Base-by-base conservation (phyloP, 2,888 invertebrate genomes). In the Euphydryas editha region DNA sequence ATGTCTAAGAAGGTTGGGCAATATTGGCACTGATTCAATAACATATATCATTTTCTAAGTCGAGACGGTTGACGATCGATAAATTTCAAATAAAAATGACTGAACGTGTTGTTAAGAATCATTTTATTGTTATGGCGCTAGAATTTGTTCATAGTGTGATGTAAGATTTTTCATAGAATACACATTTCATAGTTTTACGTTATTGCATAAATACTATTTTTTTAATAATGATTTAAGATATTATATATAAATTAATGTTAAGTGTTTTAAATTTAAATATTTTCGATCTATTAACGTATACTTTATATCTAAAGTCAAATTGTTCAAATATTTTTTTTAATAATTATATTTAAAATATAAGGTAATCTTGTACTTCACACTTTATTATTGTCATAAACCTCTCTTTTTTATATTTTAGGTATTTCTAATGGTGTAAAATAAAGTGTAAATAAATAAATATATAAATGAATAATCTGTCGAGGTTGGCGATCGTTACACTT, bases 11-110 rank as follows among this genome's bases (percentile, higher is more conserved):
- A 76, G 72, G 72, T 76, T 71, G 70, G 71, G 74, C 72, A 75
- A 77, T 80, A 78, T 83, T 85, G 83, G 82, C 83, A 81, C 65
- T 65, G 72, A 65, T 79, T 84, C 82, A 83, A 79, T 79, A 77
- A 71, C 75, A 75, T 76, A 77, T 69, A 68, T 68, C 56, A 69
- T 74, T 77, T 72, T 75, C 76, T 78, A 75, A 78, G 78, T 75
- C 58, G 55, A 71, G 66, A 71, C 60, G 70, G 69, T 72, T 73
- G 70, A 71, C 65, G 73, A 73, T 71, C 70, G 36, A 68, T 62
- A 68, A 68, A 64, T 68, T 54, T 54, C 8, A 36, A 56, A 62
- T 61, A 62, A 65, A 67, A 49, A 55, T 63, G 54, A 54, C 54
- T 54, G 17, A 36, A 54, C 13, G 54, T 47, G 56, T n/a, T n/a